Base-by-base conservation (phyloP, 1,140 invertebrate species). In the Drosophila mojavensis region DNA sequence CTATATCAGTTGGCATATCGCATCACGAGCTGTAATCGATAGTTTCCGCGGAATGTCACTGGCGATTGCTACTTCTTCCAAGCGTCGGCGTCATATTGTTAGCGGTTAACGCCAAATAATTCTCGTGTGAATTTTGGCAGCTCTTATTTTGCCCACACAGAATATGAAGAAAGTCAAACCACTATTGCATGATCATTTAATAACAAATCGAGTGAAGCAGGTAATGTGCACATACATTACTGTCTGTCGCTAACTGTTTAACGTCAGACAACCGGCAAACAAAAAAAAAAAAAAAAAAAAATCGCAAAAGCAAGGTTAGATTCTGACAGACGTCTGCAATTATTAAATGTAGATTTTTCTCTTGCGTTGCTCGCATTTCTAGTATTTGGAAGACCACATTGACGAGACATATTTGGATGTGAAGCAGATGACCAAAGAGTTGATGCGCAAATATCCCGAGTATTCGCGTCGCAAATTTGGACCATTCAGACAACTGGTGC, bases 331-430 rank as follows among this genome's bases (percentile, higher is more conserved):
- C 45, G 33, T 55, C 6, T 45, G 45, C 51, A 48, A 54, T 41
- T 61, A 56, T 60, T 77, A 15, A 64, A 74, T 51, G 43, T 24
- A 59, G 10, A 30, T 4, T 10, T 58, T 30, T 20, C 54, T 55
- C 13, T 67, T 47, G 0, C 15, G 20, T 73, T 41, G 7, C 51
- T 56, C 26, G 36, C 10, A 33, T 55, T 5, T 4, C 47, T 13
- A 95, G 93, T 96, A 96, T 89, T 93, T 96, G 47, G 95, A 95
- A 66, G 95, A 95, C 78, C 95, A 96, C 92, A 94, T 95, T 71
- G 94, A 95, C 73, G 95, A 95, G 88, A 94, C 95, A 2, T 96
- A 95, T 77, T 94, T 96, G 60, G 95, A 96, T 94, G 94, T 96
- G 33, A 94, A 94, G 78, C 94, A 95, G 88, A 96, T 96, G 95